Conservation (phyloP, 2,113 vertebrate species). For the Engraulis encrasicolus region DNA sequence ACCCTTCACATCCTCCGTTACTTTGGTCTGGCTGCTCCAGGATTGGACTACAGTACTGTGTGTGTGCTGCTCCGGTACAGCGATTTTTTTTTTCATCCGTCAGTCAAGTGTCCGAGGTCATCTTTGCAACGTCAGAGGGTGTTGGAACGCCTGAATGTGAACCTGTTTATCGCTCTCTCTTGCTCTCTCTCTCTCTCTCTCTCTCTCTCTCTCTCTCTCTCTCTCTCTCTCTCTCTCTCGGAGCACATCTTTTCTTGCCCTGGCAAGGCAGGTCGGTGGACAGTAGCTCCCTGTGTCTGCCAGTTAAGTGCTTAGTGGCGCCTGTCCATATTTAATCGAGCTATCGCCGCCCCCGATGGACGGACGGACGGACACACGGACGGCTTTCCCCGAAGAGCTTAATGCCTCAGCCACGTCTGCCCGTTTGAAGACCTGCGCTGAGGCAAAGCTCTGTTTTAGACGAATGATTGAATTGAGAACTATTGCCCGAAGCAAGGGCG, state of each 20-base stretch:
- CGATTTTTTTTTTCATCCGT: neutral
- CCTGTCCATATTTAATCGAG: slow-evolving; percentile 18
- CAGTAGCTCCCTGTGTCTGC: neutral
- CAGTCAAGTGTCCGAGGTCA: neutral
- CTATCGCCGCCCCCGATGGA: no score
- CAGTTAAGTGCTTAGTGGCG: slow-evolving; percentile 10
- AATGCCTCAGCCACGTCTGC: neutral
- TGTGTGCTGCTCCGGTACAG: neutral
- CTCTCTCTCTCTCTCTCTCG: neutral
- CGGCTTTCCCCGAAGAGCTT: neutral
- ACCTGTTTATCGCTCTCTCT: neutral
- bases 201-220: neutral
- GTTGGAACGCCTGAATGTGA: slow-evolving; percentile 50
- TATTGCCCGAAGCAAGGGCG: neutral
- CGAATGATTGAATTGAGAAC: neutral
- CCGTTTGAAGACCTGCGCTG: neutral
- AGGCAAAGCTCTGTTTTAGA: neutral
- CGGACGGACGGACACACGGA: no score
- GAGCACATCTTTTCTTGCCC: no score
- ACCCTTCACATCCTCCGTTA: neutral
- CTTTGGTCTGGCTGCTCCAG: neutral
- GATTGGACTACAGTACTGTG: neutral
- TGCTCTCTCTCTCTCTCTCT: neutral
- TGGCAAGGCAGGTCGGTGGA: neutral
- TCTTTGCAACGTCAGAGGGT: slow-evolving; percentile 20